phyloP scores from a whole-genome alignment of 2,888 invertebrate genomes.

The Caenorhabditis macrosperma region DNA sequence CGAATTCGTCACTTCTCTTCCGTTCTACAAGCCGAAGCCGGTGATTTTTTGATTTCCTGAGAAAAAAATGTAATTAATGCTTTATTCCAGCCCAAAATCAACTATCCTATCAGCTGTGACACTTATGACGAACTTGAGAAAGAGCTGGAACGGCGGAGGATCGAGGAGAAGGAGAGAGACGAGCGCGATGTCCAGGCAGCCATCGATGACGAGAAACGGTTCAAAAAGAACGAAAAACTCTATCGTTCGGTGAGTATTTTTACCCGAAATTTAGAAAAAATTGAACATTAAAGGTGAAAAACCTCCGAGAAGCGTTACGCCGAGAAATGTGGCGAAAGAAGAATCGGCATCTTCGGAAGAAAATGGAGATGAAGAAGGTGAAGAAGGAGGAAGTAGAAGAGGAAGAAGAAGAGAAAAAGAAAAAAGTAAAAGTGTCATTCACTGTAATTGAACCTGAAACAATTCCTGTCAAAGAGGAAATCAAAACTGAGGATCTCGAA shows the following conservation, averaged over 20 bases:
- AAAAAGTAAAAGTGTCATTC: no score
- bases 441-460: no score
- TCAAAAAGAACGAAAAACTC: background rate
- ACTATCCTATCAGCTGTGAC: conserved; percentile 21
- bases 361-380: background rate
- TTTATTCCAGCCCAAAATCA: conserved; percentile 30
- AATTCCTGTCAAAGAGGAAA: no score
- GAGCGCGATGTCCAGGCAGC: background rate
- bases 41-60: conserved; percentile 14
- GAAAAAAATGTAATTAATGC: background rate
- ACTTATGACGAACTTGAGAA: conserved; percentile 5
- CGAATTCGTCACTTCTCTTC: conserved; percentile 26
- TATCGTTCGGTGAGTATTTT: background rate
- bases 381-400: background rate
- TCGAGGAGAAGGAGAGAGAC: conserved; percentile 13
- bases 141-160: conserved; percentile 17
- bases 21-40: conserved; percentile 38
- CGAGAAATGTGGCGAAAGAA: background rate
- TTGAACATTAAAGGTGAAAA: background rate
- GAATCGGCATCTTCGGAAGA: background rate
- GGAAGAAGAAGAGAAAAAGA: background rate
- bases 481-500: background rate
- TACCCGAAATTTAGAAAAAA: background rate
- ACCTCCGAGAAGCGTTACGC: background rate
- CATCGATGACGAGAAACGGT: background rate